These are phyloP conservation scores for Limnephilus lunatus DNA, from an alignment of 2,888 invertebrate genomes.

Conservation along the genomic window DNA sequence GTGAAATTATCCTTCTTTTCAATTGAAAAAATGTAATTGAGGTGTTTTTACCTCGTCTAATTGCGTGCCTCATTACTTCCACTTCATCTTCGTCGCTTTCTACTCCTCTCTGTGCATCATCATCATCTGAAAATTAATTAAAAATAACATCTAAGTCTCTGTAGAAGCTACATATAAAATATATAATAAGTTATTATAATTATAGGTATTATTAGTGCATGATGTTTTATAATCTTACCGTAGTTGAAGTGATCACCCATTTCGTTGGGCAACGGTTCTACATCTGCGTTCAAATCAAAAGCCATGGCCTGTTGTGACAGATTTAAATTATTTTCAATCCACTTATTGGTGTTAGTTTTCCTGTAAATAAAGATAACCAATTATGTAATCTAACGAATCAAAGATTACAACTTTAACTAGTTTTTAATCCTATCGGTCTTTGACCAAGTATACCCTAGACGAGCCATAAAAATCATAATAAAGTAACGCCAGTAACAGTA, in stretches of 20 bases:
- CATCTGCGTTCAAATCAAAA: conserved; percentile 81
- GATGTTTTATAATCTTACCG: conserved; percentile 41
- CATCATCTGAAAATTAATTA: conserved; percentile 63
- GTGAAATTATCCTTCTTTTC: not conserved
- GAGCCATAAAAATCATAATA: no score
- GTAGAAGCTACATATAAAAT: not conserved
- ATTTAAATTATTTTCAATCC: conserved; percentile 74
- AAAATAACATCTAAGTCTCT: not conserved
- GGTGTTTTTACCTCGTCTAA: conserved; percentile 54
- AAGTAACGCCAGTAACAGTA: no score
- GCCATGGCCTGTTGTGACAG: conserved; percentile 78
- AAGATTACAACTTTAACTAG: not conserved
- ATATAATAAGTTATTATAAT: not conserved
- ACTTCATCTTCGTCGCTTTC: conserved; percentile 65
- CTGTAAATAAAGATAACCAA: conserved; percentile 46
- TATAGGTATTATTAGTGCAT: not conserved
- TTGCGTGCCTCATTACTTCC: conserved; percentile 58
- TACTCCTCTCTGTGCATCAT: conserved; percentile 64
- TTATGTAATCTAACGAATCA: not conserved
- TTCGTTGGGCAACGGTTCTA: conserved; percentile 77
- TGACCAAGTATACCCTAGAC: no score
- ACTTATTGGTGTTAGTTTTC: conserved; percentile 70
- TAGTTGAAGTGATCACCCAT: conserved; percentile 53
- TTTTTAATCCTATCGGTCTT: not conserved
- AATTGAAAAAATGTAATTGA: not conserved